Percentiles rank a stretch among this genome's conserved stretches.
These are phyloP conservation scores for Odontomachus brunneus DNA, from an alignment of 1,140 invertebrate species.

Conservation along the genomic window DNA sequence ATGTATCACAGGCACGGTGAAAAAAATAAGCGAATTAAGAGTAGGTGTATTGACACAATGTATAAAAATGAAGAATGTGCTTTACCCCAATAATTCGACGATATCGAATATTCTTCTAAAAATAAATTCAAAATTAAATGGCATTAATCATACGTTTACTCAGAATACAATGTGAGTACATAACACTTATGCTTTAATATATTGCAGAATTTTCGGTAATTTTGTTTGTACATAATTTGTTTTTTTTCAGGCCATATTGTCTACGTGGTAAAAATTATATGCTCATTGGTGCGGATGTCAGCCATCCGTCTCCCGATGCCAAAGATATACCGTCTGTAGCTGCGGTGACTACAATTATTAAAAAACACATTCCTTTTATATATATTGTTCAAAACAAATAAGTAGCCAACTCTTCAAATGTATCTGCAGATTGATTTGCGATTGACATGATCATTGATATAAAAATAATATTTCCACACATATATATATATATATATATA, in stretches of 20 bases:
- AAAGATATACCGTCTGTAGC: slow-evolving; percentile 91
- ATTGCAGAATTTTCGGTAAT: not conserved
- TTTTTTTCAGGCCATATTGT: slow-evolving; percentile 74
- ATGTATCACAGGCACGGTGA: slow-evolving; percentile 85
- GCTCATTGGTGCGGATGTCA: slow-evolving; percentile 95
- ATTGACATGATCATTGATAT: too few species aligned
- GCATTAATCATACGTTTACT: slow-evolving; percentile 90
- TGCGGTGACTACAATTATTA: slow-evolving; percentile 85
- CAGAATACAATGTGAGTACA: slow-evolving; percentile 60
- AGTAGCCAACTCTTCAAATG: too few species aligned
- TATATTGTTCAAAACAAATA: not conserved
- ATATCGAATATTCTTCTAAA: slow-evolving; percentile 93
- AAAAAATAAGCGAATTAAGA: slow-evolving; percentile 90
- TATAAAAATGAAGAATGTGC: slow-evolving; percentile 88
- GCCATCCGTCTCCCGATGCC: slow-evolving; percentile 92
- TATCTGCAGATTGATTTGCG: too few species aligned
- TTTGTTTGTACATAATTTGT: not conserved
- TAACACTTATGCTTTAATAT: slow-evolving; percentile 24
- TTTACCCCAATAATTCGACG: slow-evolving; percentile 82
- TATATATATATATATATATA: too few species aligned
- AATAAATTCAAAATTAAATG: slow-evolving; percentile 94
- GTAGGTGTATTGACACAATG: slow-evolving; percentile 94
- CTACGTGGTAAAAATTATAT: slow-evolving; percentile 85
- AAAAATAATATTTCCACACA: too few species aligned
- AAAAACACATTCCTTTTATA: not conserved